These are phyloP conservation scores for Tromatobia lineatoria DNA, from an alignment of 2,888 invertebrate species.

Conservation along the genomic window DNA sequence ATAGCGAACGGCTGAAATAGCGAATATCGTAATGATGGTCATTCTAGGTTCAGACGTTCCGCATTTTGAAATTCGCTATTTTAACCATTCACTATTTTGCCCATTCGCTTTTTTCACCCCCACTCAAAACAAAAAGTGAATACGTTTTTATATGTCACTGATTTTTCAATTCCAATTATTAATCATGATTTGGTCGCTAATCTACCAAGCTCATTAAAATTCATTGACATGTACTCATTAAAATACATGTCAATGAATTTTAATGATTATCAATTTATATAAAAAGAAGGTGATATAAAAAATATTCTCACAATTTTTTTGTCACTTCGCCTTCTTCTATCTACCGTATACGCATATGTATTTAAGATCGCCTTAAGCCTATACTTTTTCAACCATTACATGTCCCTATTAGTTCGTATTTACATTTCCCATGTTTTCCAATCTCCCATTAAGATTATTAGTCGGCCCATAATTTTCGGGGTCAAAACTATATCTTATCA, in stretches of 20 bases:
- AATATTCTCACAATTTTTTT: no score
- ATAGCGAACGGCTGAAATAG: no score
- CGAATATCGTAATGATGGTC: no score
- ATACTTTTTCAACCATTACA: not conserved
- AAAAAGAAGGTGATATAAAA: no score
- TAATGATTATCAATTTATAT: no score
- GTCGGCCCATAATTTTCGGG: slow-evolving; percentile 46
- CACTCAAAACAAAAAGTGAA: not conserved
- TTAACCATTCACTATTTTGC: no score
- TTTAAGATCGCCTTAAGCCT: not conserved
- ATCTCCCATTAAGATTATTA: not conserved
- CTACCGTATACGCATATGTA: no score
- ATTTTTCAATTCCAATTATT: not conserved
- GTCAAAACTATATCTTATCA: slow-evolving; percentile 51
- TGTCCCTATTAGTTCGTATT: not conserved
- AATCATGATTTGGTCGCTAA: not conserved
- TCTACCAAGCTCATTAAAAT: not conserved
- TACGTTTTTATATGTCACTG: not conserved
- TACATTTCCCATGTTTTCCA: not conserved
- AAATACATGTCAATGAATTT: no score
- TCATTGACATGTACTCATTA: not conserved
- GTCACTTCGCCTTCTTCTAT: no score
- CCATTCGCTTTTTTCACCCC: no score
- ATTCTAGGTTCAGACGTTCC: no score
- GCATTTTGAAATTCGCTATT: no score